phyloP scores from a whole-genome alignment of 2,113 vertebrate genomes.

The Eurypyga helias region DNA sequence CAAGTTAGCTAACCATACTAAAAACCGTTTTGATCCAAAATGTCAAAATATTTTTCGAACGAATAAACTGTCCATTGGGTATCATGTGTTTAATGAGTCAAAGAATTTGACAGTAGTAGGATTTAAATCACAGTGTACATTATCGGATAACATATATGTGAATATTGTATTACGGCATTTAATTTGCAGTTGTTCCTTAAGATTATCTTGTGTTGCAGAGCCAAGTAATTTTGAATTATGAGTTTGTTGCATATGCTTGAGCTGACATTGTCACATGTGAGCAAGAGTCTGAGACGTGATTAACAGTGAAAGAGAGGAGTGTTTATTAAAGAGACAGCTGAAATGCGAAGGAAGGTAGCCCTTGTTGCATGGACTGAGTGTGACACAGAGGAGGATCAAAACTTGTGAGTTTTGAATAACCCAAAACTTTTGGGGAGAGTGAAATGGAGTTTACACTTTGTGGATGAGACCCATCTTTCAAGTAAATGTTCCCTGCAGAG shows the following conservation, averaged over 20 bases:
- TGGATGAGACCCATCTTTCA: conserved; percentile 23
- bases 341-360: neutral
- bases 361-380: neutral
- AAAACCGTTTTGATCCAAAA: conserved; percentile 20
- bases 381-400: neutral
- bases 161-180: neutral
- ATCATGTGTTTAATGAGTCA: neutral
- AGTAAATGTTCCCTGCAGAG: conserved; percentile 14
- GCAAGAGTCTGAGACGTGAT: neutral
- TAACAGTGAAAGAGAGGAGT: neutral
- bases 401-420: neutral
- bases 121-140: conserved; percentile 15
- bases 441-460: conserved; percentile 26
- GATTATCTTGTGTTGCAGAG: neutral
- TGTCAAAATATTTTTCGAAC: neutral
- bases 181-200: conserved; percentile 29
- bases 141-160: neutral
- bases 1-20: neutral
- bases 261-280: neutral
- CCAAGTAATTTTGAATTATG: conserved; percentile 14
- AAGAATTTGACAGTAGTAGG: conserved; percentile 5
- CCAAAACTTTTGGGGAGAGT: conserved; percentile 1
- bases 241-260: neutral
- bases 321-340: neutral
- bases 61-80: neutral